phyloP scores from a whole-genome alignment of 2,888 invertebrate species.

The Scaptomyza cyrtandrae region DNA sequence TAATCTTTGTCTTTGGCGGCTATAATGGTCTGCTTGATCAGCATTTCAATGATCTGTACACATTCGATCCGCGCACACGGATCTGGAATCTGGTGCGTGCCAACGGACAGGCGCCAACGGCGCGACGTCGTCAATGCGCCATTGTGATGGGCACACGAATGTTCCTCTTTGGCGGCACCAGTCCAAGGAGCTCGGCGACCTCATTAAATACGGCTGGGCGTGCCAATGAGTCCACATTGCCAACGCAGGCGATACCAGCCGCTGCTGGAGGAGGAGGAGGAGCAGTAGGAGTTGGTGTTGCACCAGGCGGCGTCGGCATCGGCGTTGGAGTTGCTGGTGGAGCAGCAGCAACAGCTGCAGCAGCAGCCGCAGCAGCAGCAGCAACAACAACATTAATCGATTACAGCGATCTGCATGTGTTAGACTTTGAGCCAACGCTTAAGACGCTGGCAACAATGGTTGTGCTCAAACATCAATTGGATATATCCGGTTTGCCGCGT shows the following conservation, averaged over 20 bases:
- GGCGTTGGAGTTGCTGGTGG: background rate
- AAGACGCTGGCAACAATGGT: slow-evolving; percentile 89
- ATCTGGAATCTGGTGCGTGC: slow-evolving; percentile 87
- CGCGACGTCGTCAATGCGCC: slow-evolving; percentile 92
- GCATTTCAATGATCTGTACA: slow-evolving; percentile 94
- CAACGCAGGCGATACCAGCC: background rate
- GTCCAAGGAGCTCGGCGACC: slow-evolving; percentile 85
- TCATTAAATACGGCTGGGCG: background rate
- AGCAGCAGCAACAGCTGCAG: slow-evolving; percentile 5
- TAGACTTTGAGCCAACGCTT: slow-evolving; percentile 91
- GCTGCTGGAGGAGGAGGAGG: background rate
- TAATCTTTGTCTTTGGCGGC: slow-evolving; percentile 95
- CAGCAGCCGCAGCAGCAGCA: slow-evolving; percentile 18
- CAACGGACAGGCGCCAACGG: slow-evolving; percentile 87
- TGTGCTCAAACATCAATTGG: slow-evolving; percentile 88
- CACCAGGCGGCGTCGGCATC: background rate
- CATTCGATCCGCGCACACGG: slow-evolving; percentile 88
- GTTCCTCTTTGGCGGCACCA: slow-evolving; percentile 96
- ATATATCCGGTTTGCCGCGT: slow-evolving; percentile 87
- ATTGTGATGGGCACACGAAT: slow-evolving; percentile 89
- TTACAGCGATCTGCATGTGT: slow-evolving; percentile 92
- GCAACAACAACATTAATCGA: slow-evolving; percentile 86
- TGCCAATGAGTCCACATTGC: slow-evolving; percentile 15
- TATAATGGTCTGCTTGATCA: slow-evolving; percentile 90
- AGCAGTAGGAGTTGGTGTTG: background rate